Conservation (phyloP, 2,888 invertebrate species). For the Megaustenia siamemsis region DNA sequence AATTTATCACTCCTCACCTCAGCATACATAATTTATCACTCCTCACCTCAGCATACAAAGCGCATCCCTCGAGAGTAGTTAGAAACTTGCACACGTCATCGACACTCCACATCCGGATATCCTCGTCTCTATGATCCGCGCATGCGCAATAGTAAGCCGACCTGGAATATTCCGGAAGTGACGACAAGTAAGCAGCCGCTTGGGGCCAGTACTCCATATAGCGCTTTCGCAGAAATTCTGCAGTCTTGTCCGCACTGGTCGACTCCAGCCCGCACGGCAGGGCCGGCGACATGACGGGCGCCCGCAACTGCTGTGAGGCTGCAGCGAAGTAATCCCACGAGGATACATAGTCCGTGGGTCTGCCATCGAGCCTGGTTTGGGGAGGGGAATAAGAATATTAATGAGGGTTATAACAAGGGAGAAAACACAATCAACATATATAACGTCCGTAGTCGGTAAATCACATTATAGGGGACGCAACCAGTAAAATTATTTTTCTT, state of each 20-base stretch:
- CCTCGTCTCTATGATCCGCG: constrained; percentile 60
- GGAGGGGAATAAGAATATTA: neutral
- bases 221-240: constrained; percentile 53
- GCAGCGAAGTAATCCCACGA: constrained; percentile 46
- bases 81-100: constrained; percentile 68
- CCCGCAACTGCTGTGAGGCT: constrained; percentile 40
- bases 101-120: constrained; percentile 66
- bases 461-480: too few species aligned
- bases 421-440: too few species aligned
- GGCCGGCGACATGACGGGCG: constrained; percentile 29
- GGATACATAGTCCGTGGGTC: constrained; percentile 39
- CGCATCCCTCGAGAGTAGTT: constrained; percentile 66
- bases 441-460: too few species aligned
- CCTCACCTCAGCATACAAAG: constrained; percentile 67
- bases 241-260: constrained; percentile 52
- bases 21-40: too few species aligned
- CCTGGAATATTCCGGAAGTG: constrained; percentile 56
- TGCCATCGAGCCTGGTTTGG: constrained; percentile 23
- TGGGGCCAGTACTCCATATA: constrained; percentile 49
- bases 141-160: constrained; percentile 61
- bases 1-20: too few species aligned
- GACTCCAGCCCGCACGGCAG: constrained; percentile 57
- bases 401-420: neutral
- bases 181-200: constrained; percentile 49
- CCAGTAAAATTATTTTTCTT: too few species aligned